A percentile compares a stretch with the other conserved stretches of the same genome.
Conservation (phyloP, 2,888 invertebrate genomes). For the Drosophila niveifrons region DNA sequence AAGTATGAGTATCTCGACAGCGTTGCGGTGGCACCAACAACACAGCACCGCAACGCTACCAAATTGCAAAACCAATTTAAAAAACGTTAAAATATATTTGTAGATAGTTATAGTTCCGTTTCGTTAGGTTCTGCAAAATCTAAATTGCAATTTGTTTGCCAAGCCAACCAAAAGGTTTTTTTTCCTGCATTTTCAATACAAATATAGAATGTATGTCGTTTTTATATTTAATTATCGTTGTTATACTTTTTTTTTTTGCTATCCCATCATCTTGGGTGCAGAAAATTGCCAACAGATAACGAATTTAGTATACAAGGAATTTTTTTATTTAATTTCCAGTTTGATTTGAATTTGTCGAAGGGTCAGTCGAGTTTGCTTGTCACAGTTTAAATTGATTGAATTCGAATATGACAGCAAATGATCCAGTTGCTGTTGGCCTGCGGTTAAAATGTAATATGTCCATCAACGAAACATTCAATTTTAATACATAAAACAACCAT, state of each 20-base stretch:
- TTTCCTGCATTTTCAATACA: slow-evolving; percentile 15
- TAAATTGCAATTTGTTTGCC: slow-evolving; percentile 59
- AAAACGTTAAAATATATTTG: slow-evolving; percentile 58
- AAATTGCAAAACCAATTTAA: slow-evolving; percentile 76
- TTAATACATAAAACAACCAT: background rate
- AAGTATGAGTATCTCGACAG: slow-evolving; percentile 73
- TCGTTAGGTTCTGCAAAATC: slow-evolving; percentile 46
- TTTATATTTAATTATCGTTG: slow-evolving; percentile 59
- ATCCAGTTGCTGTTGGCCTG: slow-evolving; percentile 9
- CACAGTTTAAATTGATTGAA: slow-evolving; percentile 55
- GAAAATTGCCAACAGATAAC: slow-evolving; percentile 44
- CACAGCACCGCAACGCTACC: slow-evolving; percentile 34
- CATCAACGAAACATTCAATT: slow-evolving; percentile 4
- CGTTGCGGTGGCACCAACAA: slow-evolving; percentile 51
- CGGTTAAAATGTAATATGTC: background rate
- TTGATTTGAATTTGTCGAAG: slow-evolving; percentile 25
- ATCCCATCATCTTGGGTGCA: slow-evolving; percentile 20
- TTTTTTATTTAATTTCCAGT: slow-evolving; percentile 41
- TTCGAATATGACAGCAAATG: slow-evolving; percentile 31
- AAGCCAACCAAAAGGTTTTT: slow-evolving; percentile 36
- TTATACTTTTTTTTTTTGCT: slow-evolving; percentile 19
- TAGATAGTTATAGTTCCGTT: slow-evolving; percentile 57
- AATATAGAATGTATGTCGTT: slow-evolving; percentile 34
- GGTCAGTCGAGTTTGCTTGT: background rate
- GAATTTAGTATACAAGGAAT: slow-evolving; percentile 55